These are phyloP conservation scores for Lethenteron camtschaticum DNA, from an alignment of 2,113 vertebrate genomes.

Conservation along the genomic window DNA sequence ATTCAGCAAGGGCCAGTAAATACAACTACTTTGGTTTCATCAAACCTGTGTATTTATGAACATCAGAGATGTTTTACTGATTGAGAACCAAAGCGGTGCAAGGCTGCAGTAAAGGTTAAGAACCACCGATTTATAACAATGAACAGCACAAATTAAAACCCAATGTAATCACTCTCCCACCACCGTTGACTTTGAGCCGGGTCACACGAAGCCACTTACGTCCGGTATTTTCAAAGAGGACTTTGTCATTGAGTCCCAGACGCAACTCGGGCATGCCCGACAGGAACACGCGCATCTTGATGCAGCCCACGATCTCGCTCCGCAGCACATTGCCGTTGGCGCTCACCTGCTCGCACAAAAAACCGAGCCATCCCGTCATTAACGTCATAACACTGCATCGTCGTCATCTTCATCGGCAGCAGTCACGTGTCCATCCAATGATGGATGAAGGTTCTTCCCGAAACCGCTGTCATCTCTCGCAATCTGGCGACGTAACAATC, in stretches of 20 bases:
- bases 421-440: no score
- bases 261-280: slow-evolving; percentile 90
- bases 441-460: not conserved
- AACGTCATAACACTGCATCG: not conserved
- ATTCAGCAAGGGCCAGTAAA: no score
- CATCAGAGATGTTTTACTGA: no score
- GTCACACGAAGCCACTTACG: slow-evolving; percentile 37
- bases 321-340: slow-evolving; percentile 80
- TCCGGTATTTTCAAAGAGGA: slow-evolving; percentile 93
- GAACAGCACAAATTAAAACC: no score
- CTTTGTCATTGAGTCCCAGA: slow-evolving; percentile 85
- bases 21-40: no score
- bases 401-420: no score
- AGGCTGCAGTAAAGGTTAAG: no score
- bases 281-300: slow-evolving; percentile 93
- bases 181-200: no score
- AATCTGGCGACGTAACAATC: not conserved
- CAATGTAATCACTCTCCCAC: no score
- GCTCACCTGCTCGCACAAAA: slow-evolving; percentile 41
- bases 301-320: slow-evolving; percentile 91
- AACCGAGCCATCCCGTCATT: not conserved
- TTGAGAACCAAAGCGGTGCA: no score
- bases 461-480: not conserved
- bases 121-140: no score
- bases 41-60: no score